phyloP scores from a whole-genome alignment of 2,888 invertebrate genomes.

The Therioaphis trifolii region DNA sequence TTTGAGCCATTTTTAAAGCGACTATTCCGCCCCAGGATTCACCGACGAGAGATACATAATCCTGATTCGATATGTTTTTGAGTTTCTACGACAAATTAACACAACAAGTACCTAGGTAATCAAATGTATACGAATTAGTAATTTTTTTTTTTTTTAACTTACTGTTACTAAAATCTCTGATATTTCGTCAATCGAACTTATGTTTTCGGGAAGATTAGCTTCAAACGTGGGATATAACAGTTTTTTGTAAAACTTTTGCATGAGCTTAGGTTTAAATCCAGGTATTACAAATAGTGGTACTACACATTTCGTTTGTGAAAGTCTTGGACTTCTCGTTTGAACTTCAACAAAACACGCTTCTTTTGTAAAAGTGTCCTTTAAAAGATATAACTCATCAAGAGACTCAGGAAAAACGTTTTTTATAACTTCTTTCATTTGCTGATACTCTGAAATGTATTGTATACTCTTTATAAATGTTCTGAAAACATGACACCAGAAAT shows the following conservation, averaged over 20 bases:
- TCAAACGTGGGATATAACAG: constrained; percentile 43
- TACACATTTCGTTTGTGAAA: constrained; percentile 67
- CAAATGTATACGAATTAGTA: rapidly evolving
- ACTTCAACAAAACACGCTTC: constrained; percentile 68
- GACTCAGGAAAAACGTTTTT: not conserved
- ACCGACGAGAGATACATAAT: too few relatives aligned
- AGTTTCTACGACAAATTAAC: not conserved
- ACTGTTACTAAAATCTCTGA: constrained; percentile 34
- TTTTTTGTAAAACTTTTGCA: constrained; percentile 57
- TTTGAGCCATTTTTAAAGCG: too few relatives aligned
- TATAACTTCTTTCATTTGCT: not conserved
- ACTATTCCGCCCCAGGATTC: too few relatives aligned
- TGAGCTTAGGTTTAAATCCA: constrained; percentile 68
- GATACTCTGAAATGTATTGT: not conserved
- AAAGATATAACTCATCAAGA: not conserved
- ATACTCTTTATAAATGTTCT: too few relatives aligned
- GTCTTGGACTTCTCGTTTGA: too few relatives aligned
- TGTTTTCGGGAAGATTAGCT: constrained; percentile 7
- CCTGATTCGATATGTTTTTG: not conserved
- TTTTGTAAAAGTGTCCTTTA: not conserved
- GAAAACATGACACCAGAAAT: too few relatives aligned
- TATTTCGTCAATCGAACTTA: constrained; percentile 8
- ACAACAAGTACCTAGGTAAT: not conserved
- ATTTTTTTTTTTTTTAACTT: not conserved
- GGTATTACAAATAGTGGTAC: constrained; percentile 69